Evolutionary conservation across 2,888 invertebrate genomes (phyloP).

Genomic region (Drosophila borborema): DNA sequence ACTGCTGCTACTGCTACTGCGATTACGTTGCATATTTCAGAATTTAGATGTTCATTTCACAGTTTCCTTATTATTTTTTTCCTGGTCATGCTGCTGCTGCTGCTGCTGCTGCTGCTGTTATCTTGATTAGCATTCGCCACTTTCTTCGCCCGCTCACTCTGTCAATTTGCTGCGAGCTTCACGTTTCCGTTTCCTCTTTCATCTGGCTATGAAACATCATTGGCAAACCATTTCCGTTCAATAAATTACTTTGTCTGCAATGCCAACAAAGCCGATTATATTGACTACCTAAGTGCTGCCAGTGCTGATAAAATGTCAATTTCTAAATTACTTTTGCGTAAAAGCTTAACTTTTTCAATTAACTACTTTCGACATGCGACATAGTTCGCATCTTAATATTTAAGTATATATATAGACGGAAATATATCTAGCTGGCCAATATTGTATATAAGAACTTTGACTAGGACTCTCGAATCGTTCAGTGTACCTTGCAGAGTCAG

Average conservation of each 20-base stretch:
- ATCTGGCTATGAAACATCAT: slow-evolving; percentile 22
- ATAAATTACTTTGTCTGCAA: slow-evolving; percentile 7
- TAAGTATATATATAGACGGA: neutral
- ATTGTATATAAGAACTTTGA: neutral
- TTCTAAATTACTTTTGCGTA: slow-evolving; percentile 4
- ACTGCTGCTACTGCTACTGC: slow-evolving; percentile 8
- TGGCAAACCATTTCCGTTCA: slow-evolving; percentile 35
- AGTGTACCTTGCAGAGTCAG: neutral
- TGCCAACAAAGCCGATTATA: slow-evolving; percentile 11
- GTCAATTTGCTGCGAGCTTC: slow-evolving; percentile 13
- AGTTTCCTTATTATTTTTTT: slow-evolving; percentile 22
- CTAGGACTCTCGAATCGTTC: neutral
- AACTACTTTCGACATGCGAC: neutral
- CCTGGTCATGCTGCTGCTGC: slow-evolving; percentile 8
- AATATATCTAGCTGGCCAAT: neutral
- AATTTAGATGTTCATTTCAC: slow-evolving; percentile 19
- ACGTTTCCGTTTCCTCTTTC: slow-evolving; percentile 26
- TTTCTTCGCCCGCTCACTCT: slow-evolving; percentile 7
- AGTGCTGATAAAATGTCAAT: slow-evolving; percentile 2
- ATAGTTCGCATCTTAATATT: neutral
- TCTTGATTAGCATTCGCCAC: slow-evolving; percentile 21
- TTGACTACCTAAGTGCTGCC: neutral
- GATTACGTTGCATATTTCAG: slow-evolving; percentile 19
- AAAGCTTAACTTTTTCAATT: slow-evolving; percentile 7
- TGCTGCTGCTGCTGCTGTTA: neutral